phyloP scores from a whole-genome alignment of 2,113 vertebrate species.

The Hippoglossus stenolepis region DNA sequence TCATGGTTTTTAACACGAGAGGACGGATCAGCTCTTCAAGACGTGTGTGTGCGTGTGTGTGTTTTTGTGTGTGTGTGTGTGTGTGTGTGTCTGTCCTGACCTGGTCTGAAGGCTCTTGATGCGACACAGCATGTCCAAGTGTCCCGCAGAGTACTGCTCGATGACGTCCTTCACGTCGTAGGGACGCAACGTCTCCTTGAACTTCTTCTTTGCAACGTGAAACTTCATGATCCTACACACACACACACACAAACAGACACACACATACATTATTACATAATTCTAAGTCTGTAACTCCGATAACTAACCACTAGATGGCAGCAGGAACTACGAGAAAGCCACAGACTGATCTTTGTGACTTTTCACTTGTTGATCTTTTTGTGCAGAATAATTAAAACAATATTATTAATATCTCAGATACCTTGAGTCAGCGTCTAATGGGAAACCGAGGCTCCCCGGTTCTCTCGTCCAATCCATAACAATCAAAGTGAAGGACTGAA shows the following conservation, averaged over 20 bases:
- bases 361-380: conserved; percentile 15
- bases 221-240: conserved; percentile 96
- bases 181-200: conserved; percentile 96
- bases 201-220: conserved; percentile 98
- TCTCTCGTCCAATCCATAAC: conserved; percentile 41
- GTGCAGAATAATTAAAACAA: conserved; percentile 34
- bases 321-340: conserved; percentile 28
- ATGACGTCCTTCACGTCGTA: conserved; percentile 99
- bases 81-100: conserved; percentile 77
- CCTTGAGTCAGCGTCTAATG: conserved; percentile 10
- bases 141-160: conserved; percentile 98
- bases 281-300: neutral
- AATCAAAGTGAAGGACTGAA: conserved; percentile 28
- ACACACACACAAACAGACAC: conserved; percentile 4
- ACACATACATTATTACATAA: neutral
- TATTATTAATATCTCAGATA: conserved; percentile 36
- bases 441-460: conserved; percentile 13
- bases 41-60: neutral
- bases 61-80: neutral
- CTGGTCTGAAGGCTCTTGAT: conserved; percentile 98
- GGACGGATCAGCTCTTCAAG: too few relatives aligned
- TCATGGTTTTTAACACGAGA: too few relatives aligned
- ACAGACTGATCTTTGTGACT: neutral
- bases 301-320: conserved; percentile 65
- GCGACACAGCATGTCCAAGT: conserved; percentile 97